Conservation (phyloP, 1,140 invertebrate genomes). For the Laodelphax striatellus region DNA sequence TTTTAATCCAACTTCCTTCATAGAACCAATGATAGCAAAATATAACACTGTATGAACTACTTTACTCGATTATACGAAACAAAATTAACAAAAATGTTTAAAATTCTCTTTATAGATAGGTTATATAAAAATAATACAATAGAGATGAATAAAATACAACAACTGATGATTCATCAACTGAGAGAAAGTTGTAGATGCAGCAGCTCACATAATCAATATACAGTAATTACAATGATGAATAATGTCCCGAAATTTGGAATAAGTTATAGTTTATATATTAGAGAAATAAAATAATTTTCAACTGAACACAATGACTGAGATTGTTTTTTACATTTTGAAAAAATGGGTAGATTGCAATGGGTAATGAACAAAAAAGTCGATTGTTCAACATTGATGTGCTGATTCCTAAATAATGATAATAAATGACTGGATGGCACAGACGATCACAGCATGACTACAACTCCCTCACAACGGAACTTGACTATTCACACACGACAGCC, state of each 20-base stretch:
- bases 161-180: background rate
- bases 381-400: background rate
- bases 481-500: background rate
- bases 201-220: background rate
- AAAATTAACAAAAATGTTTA: background rate
- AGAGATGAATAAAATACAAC: background rate
- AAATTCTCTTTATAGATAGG: background rate
- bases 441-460: background rate
- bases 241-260: no score
- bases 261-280: background rate
- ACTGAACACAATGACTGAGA: background rate
- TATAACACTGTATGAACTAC: background rate
- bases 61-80: background rate
- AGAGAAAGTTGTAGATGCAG: background rate
- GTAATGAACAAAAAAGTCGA: background rate
- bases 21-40: background rate
- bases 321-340: background rate
- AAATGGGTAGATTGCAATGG: no score
- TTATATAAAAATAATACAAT: background rate
- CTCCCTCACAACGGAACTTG: background rate
- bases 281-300: background rate
- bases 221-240: background rate
- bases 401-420: background rate
- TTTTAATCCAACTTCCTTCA: background rate
- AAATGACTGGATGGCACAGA: conserved; percentile 1